A percentile compares a stretch with the other conserved stretches of the same genome.
These are phyloP conservation scores for Cranoglanis bouderius DNA, from an alignment of 2,113 vertebrate genomes.

Conservation along the genomic window DNA sequence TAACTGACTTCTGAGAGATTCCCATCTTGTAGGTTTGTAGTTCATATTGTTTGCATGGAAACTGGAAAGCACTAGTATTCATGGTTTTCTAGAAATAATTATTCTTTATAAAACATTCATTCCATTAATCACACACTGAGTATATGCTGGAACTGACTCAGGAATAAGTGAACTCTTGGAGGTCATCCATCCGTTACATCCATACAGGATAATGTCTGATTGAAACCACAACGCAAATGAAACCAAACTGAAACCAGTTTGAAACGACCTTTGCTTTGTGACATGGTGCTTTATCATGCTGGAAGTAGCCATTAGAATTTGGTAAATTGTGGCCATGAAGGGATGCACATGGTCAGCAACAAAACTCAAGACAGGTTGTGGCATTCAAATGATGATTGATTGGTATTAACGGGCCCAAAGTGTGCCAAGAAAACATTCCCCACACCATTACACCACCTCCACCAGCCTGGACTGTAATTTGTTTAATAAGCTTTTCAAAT, in stretches of 20 bases:
- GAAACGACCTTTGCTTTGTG: too few species aligned
- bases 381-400: too few species aligned
- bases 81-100: background rate
- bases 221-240: too few species aligned
- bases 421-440: too few species aligned
- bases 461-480: background rate
- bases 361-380: too few species aligned
- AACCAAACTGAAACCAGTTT: too few species aligned
- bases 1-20: background rate
- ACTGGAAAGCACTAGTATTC: background rate
- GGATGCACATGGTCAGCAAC: too few species aligned
- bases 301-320: too few species aligned
- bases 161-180: slow-evolving; percentile 7
- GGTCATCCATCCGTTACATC: slow-evolving; percentile 9
- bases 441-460: background rate
- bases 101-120: slow-evolving; percentile 5
- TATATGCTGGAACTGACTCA: slow-evolving; percentile 3
- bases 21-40: background rate
- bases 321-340: too few species aligned
- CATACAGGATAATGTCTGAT: slow-evolving; percentile 4
- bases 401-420: too few species aligned
- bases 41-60: background rate
- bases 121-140: background rate
- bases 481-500: background rate
- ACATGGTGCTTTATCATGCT: too few species aligned